Evolutionary conservation across 1,140 invertebrate species (phyloP).

Genomic region (Dreissena rostriformis): DNA sequence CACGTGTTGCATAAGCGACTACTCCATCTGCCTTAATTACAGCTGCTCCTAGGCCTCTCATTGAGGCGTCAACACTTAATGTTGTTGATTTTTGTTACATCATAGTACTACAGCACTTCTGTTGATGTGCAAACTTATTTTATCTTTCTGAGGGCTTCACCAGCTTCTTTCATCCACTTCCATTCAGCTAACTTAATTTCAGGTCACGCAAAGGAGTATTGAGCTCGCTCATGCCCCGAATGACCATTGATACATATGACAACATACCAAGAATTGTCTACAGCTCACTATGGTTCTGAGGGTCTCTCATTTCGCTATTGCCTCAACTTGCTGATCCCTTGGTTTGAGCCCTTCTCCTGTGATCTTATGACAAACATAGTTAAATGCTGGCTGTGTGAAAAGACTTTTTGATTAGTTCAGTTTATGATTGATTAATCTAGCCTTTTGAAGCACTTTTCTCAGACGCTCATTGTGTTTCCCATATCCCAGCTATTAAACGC

Average conservation of each 20-base stretch:
- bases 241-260: constrained; percentile 77
- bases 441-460: no score
- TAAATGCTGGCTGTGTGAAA: background rate
- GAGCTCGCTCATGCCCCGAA: constrained; percentile 69
- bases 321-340: constrained; percentile 75
- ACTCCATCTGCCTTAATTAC: constrained; percentile 78
- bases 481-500: no score
- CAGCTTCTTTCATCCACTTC: background rate
- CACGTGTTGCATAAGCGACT: constrained; percentile 80
- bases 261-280: constrained; percentile 73
- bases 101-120: background rate
- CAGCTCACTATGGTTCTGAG: constrained; percentile 47
- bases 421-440: background rate
- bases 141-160: background rate
- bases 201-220: constrained; percentile 18
- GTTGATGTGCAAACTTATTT: constrained; percentile 5
- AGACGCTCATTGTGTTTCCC: no score
- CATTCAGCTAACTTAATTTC: constrained; percentile 25
- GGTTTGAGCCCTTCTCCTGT: constrained; percentile 77
- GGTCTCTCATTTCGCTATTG: constrained; percentile 67
- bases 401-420: background rate
- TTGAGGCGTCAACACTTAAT: constrained; percentile 56
- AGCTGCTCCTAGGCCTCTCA: constrained; percentile 79
- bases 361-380: no score
- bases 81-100: background rate